Base-by-base conservation (phyloP, 2,797 vertebrate genomes). In the Gymnothorax reevesii region DNA sequence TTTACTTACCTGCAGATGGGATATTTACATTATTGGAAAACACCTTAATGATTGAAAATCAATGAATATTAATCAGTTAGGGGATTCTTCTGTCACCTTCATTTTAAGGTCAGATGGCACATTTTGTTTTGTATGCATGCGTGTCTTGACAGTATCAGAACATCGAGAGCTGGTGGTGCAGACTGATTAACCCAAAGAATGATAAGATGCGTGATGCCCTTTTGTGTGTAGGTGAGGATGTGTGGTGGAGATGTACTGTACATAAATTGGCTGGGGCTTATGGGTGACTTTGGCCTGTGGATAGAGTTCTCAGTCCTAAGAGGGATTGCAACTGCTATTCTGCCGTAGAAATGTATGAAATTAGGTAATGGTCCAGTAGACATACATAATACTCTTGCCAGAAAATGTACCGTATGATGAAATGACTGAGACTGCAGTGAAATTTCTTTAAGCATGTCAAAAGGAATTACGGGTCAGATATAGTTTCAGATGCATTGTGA, bases 271-370 rank as follows among this genome's bases (percentile, higher is more conserved):
- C 52, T 49, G 22, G 73, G 42, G 73, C 1, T 17, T 33, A 7
- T 64, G 60, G 49, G 83, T 84, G 13, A 60, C 71, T 57, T 57
- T 52, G 73, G 79, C 84, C 86, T 57, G 57, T 88, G 84, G 75
- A 42, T 86, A 87, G 77, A 86, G 87, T 55, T 42, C 73, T 80
- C 77, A 55, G 33, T 22, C 33, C 42, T 73, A 3, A 5, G 20
- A 89, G 87, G 60, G 89, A 84, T 71, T 13, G 17, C 42, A 25
- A 83, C 64, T 49, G 22, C 62, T 84, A 42, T 22, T 86, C 85
- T 86, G 71, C 71, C 85, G 82, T 87, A 87, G 20, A 85, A 57
- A 84, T 85, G 82, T 84, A 87, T 83, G 66, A 89, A 80, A 52
- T n/a, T 49, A 80, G 20, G 12, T 80, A 3, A 80, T 80, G 7